Conservation (phyloP, 2,888 invertebrate genomes). For the Dromius quadrimaculatus region DNA sequence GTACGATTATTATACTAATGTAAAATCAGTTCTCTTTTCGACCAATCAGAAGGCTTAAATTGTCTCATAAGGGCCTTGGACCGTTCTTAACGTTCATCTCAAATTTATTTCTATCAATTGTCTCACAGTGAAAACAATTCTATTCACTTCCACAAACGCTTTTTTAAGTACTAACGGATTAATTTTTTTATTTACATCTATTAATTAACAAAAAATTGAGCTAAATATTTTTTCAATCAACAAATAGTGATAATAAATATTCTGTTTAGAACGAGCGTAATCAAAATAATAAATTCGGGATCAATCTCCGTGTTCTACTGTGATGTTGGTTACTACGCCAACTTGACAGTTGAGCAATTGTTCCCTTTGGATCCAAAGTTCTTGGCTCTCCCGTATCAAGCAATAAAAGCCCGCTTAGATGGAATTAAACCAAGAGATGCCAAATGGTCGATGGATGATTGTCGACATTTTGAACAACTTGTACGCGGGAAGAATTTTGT, state of each 20-base stretch:
- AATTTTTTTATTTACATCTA: no score
- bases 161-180: no score
- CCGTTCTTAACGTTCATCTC: no score
- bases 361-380: constrained; percentile 71
- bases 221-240: no score
- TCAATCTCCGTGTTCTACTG: constrained; percentile 74
- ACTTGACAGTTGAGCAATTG: constrained; percentile 69
- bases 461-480: constrained; percentile 78
- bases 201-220: no score
- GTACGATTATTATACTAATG: no score
- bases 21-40: no score
- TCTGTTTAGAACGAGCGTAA: constrained; percentile 68
- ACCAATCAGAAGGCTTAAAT: no score
- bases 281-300: constrained; percentile 69
- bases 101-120: no score
- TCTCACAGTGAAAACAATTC: no score
- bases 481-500: constrained; percentile 79
- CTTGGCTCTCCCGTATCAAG: constrained; percentile 74
- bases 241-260: constrained; percentile 7
- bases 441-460: constrained; percentile 81
- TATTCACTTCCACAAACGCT: no score
- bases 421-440: constrained; percentile 71
- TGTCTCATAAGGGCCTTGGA: no score
- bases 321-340: constrained; percentile 75
- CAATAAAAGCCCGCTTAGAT: constrained; percentile 73